Conservation (phyloP, 2,888 invertebrate genomes). For the Chrysodeixis includens region DNA sequence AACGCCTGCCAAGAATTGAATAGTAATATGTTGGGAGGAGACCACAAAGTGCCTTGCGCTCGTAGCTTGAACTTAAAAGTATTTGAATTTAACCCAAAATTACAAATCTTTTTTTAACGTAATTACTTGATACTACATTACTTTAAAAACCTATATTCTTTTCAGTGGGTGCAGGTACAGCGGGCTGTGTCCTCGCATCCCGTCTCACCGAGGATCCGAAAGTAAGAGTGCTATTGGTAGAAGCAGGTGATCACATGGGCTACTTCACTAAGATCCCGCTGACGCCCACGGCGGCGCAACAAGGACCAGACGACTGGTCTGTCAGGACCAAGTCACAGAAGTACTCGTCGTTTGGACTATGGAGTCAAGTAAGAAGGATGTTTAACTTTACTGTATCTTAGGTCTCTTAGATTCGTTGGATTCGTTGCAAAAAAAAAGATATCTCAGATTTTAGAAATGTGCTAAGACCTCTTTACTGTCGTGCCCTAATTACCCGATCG, state of each 20-base stretch:
- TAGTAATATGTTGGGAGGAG: not conserved
- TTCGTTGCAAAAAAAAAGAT: too few species aligned
- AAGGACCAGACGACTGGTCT: slow-evolving; percentile 91
- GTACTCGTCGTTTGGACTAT: slow-evolving; percentile 91
- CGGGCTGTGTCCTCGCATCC: slow-evolving; percentile 92
- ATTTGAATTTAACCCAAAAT: too few species aligned
- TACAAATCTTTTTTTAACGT: too few species aligned
- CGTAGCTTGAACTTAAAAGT: too few species aligned
- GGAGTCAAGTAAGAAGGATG: slow-evolving; percentile 87
- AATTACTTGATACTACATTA: too few species aligned
- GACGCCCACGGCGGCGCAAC: slow-evolving; percentile 91
- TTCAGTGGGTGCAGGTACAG: slow-evolving; percentile 92
- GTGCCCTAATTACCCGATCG: too few species aligned
- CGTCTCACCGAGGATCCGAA: slow-evolving; percentile 89
- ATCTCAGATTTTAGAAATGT: too few species aligned
- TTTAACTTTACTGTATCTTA: too few species aligned
- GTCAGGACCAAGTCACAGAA: slow-evolving; percentile 91
- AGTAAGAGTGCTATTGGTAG: slow-evolving; percentile 90
- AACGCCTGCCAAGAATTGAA: slow-evolving; percentile 9
- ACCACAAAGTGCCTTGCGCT: not conserved
- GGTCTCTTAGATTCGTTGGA: too few species aligned
- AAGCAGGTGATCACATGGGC: slow-evolving; percentile 92
- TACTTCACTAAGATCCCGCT: slow-evolving; percentile 91
- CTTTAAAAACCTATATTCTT: not conserved
- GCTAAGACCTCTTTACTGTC: too few species aligned